Evolutionary conservation across 1,140 invertebrate species (phyloP).

Genomic region (Drosophila repleta): DNA sequence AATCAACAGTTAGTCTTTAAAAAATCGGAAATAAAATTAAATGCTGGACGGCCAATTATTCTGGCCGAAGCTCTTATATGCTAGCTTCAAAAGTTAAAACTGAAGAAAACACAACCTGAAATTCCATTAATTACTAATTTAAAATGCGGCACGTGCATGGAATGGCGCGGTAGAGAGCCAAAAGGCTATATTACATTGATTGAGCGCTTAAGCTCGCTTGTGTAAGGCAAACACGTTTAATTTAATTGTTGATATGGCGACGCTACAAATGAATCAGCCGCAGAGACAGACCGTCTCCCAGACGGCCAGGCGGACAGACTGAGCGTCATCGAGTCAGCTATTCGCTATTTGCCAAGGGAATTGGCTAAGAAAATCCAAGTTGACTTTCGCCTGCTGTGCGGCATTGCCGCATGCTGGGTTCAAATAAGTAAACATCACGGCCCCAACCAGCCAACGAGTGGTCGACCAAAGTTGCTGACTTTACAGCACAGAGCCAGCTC

Average conservation of each 20-base stretch:
- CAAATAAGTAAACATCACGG: constrained; percentile 79
- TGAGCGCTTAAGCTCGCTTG: constrained; percentile 73
- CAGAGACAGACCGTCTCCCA: constrained; percentile 7
- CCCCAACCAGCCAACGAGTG: constrained; percentile 45
- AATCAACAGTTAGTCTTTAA: no score
- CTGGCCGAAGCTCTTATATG: constrained; percentile 15
- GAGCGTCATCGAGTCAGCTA: constrained; percentile 37
- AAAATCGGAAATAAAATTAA: no score
- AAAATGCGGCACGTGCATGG: constrained; percentile 74
- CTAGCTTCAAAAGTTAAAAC: constrained; percentile 13
- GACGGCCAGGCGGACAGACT: neutral
- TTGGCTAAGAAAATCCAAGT: constrained; percentile 74
- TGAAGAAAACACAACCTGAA: constrained; percentile 48
- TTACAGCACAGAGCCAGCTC: constrained; percentile 55
- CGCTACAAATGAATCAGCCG: constrained; percentile 71
- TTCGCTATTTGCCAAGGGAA: constrained; percentile 42
- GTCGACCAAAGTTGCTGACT: constrained; percentile 69
- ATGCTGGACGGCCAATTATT: constrained; percentile 56
- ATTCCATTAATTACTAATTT: constrained; percentile 78
- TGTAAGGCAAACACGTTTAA: constrained; percentile 78
- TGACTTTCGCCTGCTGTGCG: constrained; percentile 73
- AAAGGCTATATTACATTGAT: constrained; percentile 53
- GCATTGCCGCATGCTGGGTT: constrained; percentile 73
- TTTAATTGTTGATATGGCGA: constrained; percentile 81
- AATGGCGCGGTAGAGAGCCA: constrained; percentile 41